These are phyloP conservation scores for Drosophila pectinifera DNA, from an alignment of 1,140 invertebrate species.

Conservation along the genomic window DNA sequence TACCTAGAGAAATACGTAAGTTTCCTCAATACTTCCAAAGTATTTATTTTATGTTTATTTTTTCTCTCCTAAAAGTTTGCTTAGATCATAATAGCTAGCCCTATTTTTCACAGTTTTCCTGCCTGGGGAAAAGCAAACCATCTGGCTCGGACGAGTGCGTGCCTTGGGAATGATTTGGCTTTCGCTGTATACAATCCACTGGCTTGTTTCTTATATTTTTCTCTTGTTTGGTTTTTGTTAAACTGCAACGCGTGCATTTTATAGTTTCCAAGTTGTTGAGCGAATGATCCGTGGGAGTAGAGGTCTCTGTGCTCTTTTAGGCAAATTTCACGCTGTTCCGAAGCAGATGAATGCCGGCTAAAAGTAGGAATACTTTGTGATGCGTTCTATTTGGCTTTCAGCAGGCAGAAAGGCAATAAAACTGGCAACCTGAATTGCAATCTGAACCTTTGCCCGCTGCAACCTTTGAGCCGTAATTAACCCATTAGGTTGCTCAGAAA, in stretches of 20 bases:
- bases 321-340: conserved; percentile 29
- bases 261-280: conserved; percentile 65
- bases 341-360: conserved; percentile 20
- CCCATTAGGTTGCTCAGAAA: conserved; percentile 77
- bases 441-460: conserved; percentile 19
- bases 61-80: conserved; percentile 7
- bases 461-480: conserved; percentile 57
- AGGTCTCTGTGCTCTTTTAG: conserved; percentile 30
- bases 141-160: conserved; percentile 63
- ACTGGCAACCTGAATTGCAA: not conserved
- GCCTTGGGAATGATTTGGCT: conserved; percentile 39
- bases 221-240: not conserved
- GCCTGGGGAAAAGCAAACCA: conserved; percentile 50
- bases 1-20: too few species aligned
- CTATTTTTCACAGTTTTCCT: conserved; percentile 56
- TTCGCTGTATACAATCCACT: conserved; percentile 18
- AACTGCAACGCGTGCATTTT: conserved; percentile 76
- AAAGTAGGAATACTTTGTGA: conserved; percentile 49
- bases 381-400: conserved; percentile 35
- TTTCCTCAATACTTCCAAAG: too few species aligned
- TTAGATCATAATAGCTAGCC: conserved; percentile 23
- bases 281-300: conserved; percentile 37
- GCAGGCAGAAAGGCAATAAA: conserved; percentile 2
- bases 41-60: conserved; percentile 6
- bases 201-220: conserved; percentile 33